Percentiles rank a stretch among this genome's conserved stretches.
Conservation (phyloP, 2,888 invertebrate genomes). For the Monoplex corrugatus region DNA sequence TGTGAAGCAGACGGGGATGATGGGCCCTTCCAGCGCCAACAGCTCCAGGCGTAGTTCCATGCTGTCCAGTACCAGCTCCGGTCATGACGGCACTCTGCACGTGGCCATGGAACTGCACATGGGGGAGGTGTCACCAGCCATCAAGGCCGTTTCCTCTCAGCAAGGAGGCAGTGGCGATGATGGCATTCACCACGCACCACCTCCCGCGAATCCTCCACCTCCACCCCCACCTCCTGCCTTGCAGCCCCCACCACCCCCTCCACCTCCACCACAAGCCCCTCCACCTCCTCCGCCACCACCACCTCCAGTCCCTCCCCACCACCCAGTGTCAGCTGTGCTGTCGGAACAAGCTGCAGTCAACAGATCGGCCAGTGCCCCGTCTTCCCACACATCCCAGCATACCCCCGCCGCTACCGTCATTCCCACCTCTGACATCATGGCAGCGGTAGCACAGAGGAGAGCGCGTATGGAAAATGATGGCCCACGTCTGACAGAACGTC, state of each 20-base stretch:
- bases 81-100: background rate
- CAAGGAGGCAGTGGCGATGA: background rate
- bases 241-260: background rate
- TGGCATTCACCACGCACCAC: background rate
- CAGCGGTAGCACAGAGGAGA: conserved; percentile 75
- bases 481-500: conserved; percentile 54
- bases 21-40: conserved; percentile 56
- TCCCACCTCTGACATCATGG: conserved; percentile 70
- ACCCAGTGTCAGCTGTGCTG: conserved; percentile 43
- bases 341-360: conserved; percentile 23
- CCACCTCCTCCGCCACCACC: conserved; percentile 58
- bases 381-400: conserved; percentile 59
- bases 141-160: background rate
- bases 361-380: conserved; percentile 49
- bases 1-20: conserved; percentile 46
- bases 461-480: conserved; percentile 71
- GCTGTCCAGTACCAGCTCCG: conserved; percentile 55
- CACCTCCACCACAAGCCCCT: conserved; percentile 47
- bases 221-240: background rate
- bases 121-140: background rate
- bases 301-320: conserved; percentile 50
- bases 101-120: background rate
- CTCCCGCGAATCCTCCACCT: background rate
- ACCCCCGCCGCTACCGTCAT: conserved; percentile 56
- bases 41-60: conserved; percentile 59